These are phyloP conservation scores for Parnassius apollo DNA, from an alignment of 2,888 invertebrate genomes.

Conservation along the genomic window DNA sequence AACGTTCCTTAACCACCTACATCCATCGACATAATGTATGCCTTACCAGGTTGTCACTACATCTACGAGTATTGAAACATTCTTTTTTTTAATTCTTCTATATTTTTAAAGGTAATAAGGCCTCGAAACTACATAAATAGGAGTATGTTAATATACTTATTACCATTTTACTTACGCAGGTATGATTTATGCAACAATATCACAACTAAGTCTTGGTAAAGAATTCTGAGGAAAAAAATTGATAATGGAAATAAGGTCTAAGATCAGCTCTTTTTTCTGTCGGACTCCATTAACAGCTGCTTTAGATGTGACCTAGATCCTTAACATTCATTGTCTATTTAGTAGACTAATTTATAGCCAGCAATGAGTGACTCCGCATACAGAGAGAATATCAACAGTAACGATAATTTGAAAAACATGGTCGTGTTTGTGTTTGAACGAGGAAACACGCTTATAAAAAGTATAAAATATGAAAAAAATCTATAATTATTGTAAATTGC, in stretches of 20 bases:
- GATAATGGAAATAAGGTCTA: slow-evolving; percentile 1
- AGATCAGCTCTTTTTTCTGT: slow-evolving; percentile 9
- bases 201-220: too few relatives aligned
- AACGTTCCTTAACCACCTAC: too few relatives aligned
- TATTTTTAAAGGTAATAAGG: too few relatives aligned
- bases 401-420: neutral
- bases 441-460: neutral
- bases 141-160: too few relatives aligned
- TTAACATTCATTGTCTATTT: slow-evolving; percentile 35
- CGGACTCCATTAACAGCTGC: slow-evolving; percentile 18
- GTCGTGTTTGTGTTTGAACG: neutral
- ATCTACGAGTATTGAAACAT: too few relatives aligned
- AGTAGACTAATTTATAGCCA: slow-evolving; percentile 3
- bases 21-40: too few relatives aligned
- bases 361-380: neutral
- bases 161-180: too few relatives aligned
- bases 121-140: too few relatives aligned
- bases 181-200: too few relatives aligned
- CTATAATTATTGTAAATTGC: too few relatives aligned
- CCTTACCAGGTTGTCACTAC: too few relatives aligned
- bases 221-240: neutral
- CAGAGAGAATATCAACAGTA: neutral
- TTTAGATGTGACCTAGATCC: slow-evolving; percentile 40
- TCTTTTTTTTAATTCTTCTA: too few relatives aligned
- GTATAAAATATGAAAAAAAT: neutral